These are phyloP conservation scores for Furcula furcula DNA, from an alignment of 2,888 invertebrate species.

Conservation along the genomic window DNA sequence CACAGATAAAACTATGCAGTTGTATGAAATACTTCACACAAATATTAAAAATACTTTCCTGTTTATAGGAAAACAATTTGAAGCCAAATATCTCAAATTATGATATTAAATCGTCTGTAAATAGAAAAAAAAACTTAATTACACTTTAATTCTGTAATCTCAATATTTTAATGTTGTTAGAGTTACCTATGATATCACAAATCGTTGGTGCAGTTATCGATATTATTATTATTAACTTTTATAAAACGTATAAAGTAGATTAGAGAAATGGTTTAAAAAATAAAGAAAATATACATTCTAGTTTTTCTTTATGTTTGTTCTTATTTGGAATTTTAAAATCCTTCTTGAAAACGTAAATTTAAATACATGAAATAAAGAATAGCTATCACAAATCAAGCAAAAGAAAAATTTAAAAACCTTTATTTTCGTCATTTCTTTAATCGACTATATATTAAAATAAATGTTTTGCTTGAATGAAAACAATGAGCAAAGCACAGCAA, in stretches of 20 bases:
- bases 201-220: constrained; percentile 55
- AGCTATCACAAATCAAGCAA: too few relatives aligned
- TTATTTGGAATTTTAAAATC: too few relatives aligned
- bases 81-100: constrained; percentile 74
- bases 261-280: constrained; percentile 18
- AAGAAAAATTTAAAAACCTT: too few relatives aligned
- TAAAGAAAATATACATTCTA: too few relatives aligned
- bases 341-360: too few relatives aligned
- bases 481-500: constrained; percentile 6
- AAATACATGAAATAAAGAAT: too few relatives aligned
- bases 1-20: too few relatives aligned
- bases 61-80: constrained; percentile 44
- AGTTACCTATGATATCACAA: constrained; percentile 71
- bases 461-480: constrained; percentile 1
- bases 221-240: constrained; percentile 16
- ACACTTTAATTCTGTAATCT: constrained; percentile 59
- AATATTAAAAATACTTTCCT: constrained; percentile 36
- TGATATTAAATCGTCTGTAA: constrained; percentile 47
- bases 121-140: constrained; percentile 42
- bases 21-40: constrained; percentile 38
- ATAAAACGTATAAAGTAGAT: constrained; percentile 13
- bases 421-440: neutral
- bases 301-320: too few relatives aligned
- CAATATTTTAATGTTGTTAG: constrained; percentile 56
- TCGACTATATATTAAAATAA: neutral